phyloP scores from a whole-genome alignment of 1,140 invertebrate genomes.

The Monomorium pharaonis region DNA sequence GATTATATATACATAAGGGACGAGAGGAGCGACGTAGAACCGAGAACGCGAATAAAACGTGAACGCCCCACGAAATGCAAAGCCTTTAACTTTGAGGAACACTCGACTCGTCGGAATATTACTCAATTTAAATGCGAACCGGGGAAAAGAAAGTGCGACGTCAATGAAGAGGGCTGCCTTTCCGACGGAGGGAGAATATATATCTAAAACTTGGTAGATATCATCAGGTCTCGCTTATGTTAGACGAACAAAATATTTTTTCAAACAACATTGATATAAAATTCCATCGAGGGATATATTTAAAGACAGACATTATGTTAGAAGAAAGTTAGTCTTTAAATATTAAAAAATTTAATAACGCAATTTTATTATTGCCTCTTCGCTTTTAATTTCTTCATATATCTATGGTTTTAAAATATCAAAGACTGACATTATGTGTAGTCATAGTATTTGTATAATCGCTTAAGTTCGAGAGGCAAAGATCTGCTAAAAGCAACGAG shows the following conservation, averaged over 20 bases:
- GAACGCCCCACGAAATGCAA: constrained; percentile 60
- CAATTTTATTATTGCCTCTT: background rate
- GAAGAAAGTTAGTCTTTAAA: background rate
- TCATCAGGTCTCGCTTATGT: constrained; percentile 50
- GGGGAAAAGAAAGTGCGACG: constrained; percentile 49
- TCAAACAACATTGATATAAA: background rate
- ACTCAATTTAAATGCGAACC: constrained; percentile 70
- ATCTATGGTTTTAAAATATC: constrained; percentile 9
- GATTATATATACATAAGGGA: constrained; percentile 45
- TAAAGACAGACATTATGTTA: background rate
- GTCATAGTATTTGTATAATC: constrained; percentile 18
- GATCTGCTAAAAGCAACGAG: constrained; percentile 7
- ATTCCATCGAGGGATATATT: background rate
- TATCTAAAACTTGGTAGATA: constrained; percentile 58
- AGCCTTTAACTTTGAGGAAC: constrained; percentile 64
- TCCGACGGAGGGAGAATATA: constrained; percentile 45
- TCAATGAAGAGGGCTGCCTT: constrained; percentile 4
- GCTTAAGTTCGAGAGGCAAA: constrained; percentile 15
- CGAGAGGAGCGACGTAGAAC: background rate
- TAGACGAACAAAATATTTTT: constrained; percentile 31
- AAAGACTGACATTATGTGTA: background rate
- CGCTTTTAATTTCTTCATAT: background rate
- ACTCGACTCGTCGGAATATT: constrained; percentile 62
- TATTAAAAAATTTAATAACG: background rate
- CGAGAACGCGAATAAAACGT: constrained; percentile 57